Base-by-base conservation (phyloP, 1,140 invertebrate genomes). In the Panagrolaimus sp. region DNA sequence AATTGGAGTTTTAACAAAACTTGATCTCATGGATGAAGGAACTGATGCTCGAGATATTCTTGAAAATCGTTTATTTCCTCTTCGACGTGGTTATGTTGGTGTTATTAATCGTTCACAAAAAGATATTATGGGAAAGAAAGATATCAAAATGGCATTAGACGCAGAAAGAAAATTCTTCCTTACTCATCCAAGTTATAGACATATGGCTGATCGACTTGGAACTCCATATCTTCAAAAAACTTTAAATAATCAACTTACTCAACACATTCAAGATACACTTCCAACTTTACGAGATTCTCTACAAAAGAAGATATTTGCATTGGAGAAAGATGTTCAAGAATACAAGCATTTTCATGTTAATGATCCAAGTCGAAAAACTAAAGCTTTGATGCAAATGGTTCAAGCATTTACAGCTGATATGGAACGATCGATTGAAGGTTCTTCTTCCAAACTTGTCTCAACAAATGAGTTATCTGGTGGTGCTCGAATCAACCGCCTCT, bases 311-410 rank as follows among this genome's bases (percentile, higher is more conserved):
- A 86, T 93, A 81, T 87, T 97, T n/a, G 87, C 90, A 7, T 87
- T 98, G 73, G 95, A 98, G 84, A 97, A 97, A 84, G 96, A 98
- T 85, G 96, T 98, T 2, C 93, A 97, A 80, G 96, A 98, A 85
- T 99, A 94, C 85, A 98, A 97, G 88, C 91, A 98, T 85, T 97
- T 97, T 84, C 88, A 92, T 81, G 94, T 95, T 0, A 94, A 98
- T 85, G 96, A 99, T 88, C 95, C 95, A 43, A 90, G 93, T 45
- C 91, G 97, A 80, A 98, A 98, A 86, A 98, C 96, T 9, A 99
- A 98, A 87, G 95, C 95, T 75, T 96, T 98, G 93, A 87, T 98
- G 82, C 94, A 97, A 94, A 98, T 98, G 93, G 96, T 98, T 78
- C 94, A 98, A 83, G 91, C 93, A 79, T 88, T 99, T 75, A 93